A percentile compares a stretch with the other conserved stretches of the same genome.
These are phyloP conservation scores for Hyposoter dolosus DNA, from an alignment of 2,888 invertebrate genomes.

Conservation along the genomic window DNA sequence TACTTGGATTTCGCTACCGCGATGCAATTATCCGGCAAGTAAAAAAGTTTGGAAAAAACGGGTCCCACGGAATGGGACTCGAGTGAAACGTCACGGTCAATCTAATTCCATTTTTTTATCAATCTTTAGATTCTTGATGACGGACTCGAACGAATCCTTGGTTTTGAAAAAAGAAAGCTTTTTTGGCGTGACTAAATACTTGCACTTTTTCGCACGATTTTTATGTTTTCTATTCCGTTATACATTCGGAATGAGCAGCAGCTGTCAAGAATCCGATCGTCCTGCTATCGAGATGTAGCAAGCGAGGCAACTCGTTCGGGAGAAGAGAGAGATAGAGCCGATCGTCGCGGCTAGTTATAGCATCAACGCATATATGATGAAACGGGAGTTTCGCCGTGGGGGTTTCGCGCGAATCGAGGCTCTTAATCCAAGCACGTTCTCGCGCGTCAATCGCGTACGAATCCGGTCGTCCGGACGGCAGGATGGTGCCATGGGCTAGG, in stretches of 20 bases:
- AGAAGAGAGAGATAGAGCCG: not conserved
- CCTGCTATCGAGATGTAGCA: not conserved
- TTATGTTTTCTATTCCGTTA: not conserved
- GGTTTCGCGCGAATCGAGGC: slow-evolving; percentile 45
- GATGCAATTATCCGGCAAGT: not conserved
- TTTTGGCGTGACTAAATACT: too few species aligned
- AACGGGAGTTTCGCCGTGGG: slow-evolving; percentile 3
- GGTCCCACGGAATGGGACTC: too few species aligned
- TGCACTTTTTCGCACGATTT: too few species aligned
- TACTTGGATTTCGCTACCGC: not conserved
- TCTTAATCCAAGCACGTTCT: slow-evolving; percentile 69
- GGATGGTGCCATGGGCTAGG: slow-evolving; percentile 51
- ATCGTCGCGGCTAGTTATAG: not conserved
- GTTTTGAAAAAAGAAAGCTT: not conserved
- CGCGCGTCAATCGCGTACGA: slow-evolving; percentile 67
- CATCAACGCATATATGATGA: not conserved
- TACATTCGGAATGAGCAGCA: not conserved
- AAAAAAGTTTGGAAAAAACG: not conserved
- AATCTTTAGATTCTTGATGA: not conserved
- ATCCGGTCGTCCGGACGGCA: slow-evolving; percentile 58
- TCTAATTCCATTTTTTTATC: not conserved
- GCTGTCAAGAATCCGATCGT: not conserved
- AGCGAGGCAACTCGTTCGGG: not conserved
- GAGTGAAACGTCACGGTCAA: not conserved
- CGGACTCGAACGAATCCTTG: not conserved